Evolutionary conservation across 2,888 invertebrate genomes (phyloP).

Genomic region (Drosophila anomalata): DNA sequence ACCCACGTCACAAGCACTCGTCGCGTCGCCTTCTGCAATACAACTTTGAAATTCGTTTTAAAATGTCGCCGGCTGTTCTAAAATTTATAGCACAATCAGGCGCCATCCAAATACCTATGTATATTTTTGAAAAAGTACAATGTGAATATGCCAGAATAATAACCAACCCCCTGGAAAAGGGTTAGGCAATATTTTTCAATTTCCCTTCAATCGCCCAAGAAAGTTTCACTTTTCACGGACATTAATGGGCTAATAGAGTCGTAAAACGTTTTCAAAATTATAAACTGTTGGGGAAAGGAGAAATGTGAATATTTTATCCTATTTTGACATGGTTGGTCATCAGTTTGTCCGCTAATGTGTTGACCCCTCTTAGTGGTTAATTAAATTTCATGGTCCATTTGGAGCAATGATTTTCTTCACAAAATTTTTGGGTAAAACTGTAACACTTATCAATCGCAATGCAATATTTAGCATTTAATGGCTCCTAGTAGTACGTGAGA

Average conservation of each 20-base stretch:
- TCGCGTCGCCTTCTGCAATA: constrained; percentile 63
- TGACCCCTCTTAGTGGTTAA: constrained; percentile 31
- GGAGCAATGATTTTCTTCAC: neutral
- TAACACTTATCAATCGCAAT: neutral
- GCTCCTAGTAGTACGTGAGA: neutral
- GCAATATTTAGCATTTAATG: neutral
- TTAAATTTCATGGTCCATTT: constrained; percentile 25
- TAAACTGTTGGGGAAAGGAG: neutral
- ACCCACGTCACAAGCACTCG: constrained; percentile 73
- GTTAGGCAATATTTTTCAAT: constrained; percentile 14
- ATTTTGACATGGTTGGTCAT: constrained; percentile 17
- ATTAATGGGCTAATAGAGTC: constrained; percentile 32
- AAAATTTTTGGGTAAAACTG: neutral
- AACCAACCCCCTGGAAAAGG: constrained; percentile 17
- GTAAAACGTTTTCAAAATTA: constrained; percentile 14
- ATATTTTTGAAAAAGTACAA: constrained; percentile 52
- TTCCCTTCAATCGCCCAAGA: constrained; percentile 15
- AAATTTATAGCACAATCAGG: constrained; percentile 71
- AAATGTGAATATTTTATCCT: constrained; percentile 5
- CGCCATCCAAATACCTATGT: constrained; percentile 44
- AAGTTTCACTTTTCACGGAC: constrained; percentile 19
- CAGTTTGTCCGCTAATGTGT: constrained; percentile 31
- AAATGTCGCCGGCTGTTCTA: constrained; percentile 71
- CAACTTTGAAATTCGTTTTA: constrained; percentile 79
- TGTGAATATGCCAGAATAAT: constrained; percentile 47